Percentiles rank a stretch among this genome's conserved stretches.
Evolutionary conservation across 2,113 vertebrate species (phyloP).

Genomic region (Carlito syrichta): DNA sequence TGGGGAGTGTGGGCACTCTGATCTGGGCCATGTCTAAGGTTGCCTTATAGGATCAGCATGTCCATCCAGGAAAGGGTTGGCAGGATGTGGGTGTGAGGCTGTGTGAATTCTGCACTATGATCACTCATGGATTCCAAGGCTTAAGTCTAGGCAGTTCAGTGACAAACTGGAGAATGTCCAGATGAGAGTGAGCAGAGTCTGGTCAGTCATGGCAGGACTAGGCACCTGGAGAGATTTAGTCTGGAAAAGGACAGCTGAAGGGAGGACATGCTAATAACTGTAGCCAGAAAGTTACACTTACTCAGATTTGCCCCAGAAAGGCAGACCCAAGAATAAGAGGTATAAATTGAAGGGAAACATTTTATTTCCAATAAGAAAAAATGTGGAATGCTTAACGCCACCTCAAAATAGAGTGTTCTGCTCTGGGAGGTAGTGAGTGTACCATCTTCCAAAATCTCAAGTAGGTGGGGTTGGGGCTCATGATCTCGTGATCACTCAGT

Average conservation of each 20-base stretch:
- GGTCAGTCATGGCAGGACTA: background rate
- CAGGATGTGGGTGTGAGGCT: background rate
- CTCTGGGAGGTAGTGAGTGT: background rate
- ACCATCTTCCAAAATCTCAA: background rate
- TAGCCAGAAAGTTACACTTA: background rate
- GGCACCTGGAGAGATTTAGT: background rate
- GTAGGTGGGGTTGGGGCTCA: accelerated
- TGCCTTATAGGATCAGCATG: accelerated
- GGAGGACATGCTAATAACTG: background rate
- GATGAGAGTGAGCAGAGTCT: background rate
- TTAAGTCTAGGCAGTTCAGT: background rate
- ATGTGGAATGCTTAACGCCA: background rate
- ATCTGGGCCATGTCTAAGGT: accelerated
- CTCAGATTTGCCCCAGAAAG: background rate
- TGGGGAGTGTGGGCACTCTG: background rate
- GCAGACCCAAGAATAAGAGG: background rate
- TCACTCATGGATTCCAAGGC: background rate
- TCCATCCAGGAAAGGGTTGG: background rate
- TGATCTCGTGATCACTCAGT: accelerated
- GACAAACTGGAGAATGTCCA: background rate
- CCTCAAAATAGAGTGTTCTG: background rate
- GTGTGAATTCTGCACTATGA: background rate
- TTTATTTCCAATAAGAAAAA: background rate
- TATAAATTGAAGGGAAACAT: background rate
- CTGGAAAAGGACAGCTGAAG: background rate